Percentiles rank a stretch among this genome's conserved stretches.
Conservation (phyloP, 2,797 vertebrate species). For the Pipistrellus pipistrellus region DNA sequence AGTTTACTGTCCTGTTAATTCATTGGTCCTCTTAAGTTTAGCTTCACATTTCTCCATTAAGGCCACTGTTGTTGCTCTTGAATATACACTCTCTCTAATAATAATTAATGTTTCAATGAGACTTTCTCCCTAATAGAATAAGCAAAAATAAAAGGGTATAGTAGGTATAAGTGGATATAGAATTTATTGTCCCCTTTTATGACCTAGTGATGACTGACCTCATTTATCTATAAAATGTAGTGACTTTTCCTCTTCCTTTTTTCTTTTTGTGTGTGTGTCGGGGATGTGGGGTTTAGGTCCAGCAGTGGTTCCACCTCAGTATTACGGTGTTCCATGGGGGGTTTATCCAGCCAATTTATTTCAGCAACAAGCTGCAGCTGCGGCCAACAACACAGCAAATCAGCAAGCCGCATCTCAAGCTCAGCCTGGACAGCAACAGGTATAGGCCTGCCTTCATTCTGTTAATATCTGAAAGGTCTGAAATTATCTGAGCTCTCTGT, state of each 20-base stretch:
- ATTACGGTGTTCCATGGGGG: constrained; percentile 98
- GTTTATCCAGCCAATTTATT: constrained; percentile 99
- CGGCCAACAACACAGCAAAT: constrained; percentile 93
- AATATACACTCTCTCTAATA: background rate
- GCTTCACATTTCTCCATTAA: background rate
- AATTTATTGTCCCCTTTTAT: constrained; percentile 13
- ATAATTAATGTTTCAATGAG: background rate
- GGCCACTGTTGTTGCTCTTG: background rate
- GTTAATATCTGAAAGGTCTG: background rate
- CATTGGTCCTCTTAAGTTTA: constrained; percentile 35
- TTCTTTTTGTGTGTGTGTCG: background rate
- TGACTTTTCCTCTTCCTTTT: background rate
- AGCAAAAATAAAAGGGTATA: background rate
- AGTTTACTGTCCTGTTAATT: background rate
- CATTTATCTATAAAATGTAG: constrained; percentile 54
- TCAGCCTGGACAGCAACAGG: constrained; percentile 94
- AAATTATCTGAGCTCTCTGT: background rate
- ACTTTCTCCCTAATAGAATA: background rate
- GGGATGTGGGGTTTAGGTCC: constrained; percentile 90
- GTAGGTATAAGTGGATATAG: background rate
- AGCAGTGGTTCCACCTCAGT: constrained; percentile 97
- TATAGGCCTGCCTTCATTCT: constrained; percentile 80
- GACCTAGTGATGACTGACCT: constrained; percentile 13
- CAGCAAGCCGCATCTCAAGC: constrained; percentile 97
- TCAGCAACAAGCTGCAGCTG: constrained; percentile 95